Evolutionary conservation across 2,888 invertebrate species (phyloP), one percentile per base, ranked within the genome.

Genomic region (Podabrus alpinus): DNA sequence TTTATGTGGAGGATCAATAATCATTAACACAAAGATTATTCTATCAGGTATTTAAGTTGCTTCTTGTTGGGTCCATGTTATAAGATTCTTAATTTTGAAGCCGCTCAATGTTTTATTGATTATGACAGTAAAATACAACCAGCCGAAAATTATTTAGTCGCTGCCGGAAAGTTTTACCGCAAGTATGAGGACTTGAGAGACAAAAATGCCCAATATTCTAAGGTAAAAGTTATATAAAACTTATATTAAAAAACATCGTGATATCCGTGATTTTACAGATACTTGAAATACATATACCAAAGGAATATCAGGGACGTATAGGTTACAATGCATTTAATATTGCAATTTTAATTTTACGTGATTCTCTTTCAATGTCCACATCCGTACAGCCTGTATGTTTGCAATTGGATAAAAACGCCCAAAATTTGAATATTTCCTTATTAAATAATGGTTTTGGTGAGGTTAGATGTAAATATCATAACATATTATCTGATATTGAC

Each of bases 311-410:
- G 66, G 84, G 83, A 17, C 76, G 71, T 11, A 24, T 68, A n/a
- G 79, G 79, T 9, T 78, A 80, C n/a, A 86, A 81, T 68, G 66
- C 72, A 11, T 77, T 77, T 10, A 87, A 88, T 78, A 83, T 88
- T 45, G 86, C 86, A 0, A 69, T 87, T 9, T 59, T 87, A 10
- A 77, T 84, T n/a, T 72, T 86, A n/a, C 78, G 80, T 59, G 77
- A 79, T 17, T 62, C 76, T 11, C 82, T 88, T 61, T 73, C 69
- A 15, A 82, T 85, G 29, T 82, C 84, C 1, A 77, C 79, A 59
- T 80, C 84, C 5, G 84, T 87, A 9, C 84, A 84, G 72, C 86
- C 86, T 15, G 83, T 87, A 11, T 87, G 87, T 75, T 78, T 84
- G 5, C 81, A 83, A 15, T 82, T 81, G 81, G 70, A 79, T 66